These are phyloP conservation scores for Calameuta filiformis DNA, from an alignment of 2,888 invertebrate genomes.

Conservation along the genomic window DNA sequence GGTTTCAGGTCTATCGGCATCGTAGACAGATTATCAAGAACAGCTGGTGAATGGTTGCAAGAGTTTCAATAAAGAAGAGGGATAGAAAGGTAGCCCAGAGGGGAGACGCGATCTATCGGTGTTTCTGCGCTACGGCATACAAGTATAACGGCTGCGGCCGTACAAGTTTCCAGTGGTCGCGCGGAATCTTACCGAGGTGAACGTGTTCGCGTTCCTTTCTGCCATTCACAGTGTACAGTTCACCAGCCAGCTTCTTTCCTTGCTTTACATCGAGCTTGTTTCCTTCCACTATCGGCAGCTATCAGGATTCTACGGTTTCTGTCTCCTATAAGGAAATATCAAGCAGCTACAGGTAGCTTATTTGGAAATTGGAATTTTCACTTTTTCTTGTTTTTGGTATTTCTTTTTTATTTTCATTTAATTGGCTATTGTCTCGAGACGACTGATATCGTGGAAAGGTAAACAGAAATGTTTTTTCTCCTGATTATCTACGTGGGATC, in stretches of 20 bases:
- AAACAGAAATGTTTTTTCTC: too few relatives aligned
- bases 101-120: background rate
- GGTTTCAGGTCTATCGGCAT: background rate
- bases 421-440: too few relatives aligned
- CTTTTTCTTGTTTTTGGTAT: background rate
- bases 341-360: background rate
- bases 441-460: too few relatives aligned
- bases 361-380: background rate
- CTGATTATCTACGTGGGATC: background rate
- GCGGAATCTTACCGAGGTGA: background rate
- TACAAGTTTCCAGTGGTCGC: background rate
- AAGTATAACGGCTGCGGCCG: background rate
- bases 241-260: background rate
- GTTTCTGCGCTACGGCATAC: background rate
- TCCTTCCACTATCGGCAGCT: background rate
- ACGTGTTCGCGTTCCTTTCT: conserved; percentile 1
- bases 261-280: background rate
- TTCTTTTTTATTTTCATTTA: too few relatives aligned
- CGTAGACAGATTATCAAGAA: background rate
- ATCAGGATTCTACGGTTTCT: background rate
- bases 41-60: background rate
- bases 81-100: background rate
- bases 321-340: background rate
- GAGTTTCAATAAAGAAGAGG: background rate
- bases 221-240: background rate